These are phyloP conservation scores for Hololepta plana DNA, from an alignment of 2,888 invertebrate species.

Conservation along the genomic window DNA sequence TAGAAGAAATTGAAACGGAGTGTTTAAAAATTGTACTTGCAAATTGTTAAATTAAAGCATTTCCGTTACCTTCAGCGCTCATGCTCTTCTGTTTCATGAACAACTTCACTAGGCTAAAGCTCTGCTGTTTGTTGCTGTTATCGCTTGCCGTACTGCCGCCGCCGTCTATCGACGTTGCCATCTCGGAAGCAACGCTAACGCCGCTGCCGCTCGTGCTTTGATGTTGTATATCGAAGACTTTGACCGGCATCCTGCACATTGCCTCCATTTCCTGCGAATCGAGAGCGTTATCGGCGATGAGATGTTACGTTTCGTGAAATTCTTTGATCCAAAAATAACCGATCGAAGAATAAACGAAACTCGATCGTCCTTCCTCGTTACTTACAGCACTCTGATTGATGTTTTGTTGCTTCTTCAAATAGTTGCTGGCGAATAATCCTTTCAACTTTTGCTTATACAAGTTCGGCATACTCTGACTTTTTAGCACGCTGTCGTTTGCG, in stretches of 20 bases:
- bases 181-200: conserved; percentile 21
- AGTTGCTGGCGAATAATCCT: conserved; percentile 33
- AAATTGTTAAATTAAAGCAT: background rate
- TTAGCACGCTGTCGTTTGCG: conserved; percentile 37
- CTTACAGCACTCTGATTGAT: conserved; percentile 54
- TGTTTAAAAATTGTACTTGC: background rate
- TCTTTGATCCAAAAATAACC: too few relatives aligned
- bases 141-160: conserved; percentile 16
- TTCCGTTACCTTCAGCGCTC: conserved; percentile 49
- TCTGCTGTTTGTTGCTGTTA: conserved; percentile 28
- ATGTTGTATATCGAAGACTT: conserved; percentile 28
- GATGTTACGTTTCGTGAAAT: too few relatives aligned
- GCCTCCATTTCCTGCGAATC: conserved; percentile 1
- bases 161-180: conserved; percentile 26
- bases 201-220: conserved; percentile 22
- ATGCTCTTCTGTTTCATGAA: conserved; percentile 82
- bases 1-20: too few relatives aligned
- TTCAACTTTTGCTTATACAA: conserved; percentile 32
- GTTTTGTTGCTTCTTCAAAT: conserved; percentile 23
- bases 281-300: too few relatives aligned
- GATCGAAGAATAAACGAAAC: too few relatives aligned
- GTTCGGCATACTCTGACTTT: conserved; percentile 70
- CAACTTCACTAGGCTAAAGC: conserved; percentile 68
- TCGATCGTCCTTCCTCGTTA: too few relatives aligned
- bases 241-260: conserved; percentile 21